Conservation (phyloP, 2,888 invertebrate genomes). For the Ophioninae sp. region DNA sequence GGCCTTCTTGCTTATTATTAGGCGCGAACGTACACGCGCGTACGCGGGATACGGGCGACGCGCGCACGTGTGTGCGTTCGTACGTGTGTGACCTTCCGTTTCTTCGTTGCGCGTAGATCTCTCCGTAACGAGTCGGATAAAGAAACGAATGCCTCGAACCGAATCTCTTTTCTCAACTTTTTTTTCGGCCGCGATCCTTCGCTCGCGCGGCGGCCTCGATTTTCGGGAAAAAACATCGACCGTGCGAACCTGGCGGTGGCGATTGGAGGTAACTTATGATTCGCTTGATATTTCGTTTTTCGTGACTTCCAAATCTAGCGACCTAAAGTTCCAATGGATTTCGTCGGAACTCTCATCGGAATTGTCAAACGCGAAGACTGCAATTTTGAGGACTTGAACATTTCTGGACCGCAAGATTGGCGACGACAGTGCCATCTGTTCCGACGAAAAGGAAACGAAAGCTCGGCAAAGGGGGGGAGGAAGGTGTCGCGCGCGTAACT, state of each 20-base stretch:
- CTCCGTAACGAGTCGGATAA: constrained; percentile 34
- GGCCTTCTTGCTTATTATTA: constrained; percentile 61
- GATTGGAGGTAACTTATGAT: background rate
- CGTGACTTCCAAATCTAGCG: too few species aligned
- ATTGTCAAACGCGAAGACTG: too few species aligned
- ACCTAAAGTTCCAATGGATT: too few species aligned
- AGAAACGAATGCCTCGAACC: constrained; percentile 15
- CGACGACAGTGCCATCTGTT: constrained; percentile 18
- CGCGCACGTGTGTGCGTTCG: background rate
- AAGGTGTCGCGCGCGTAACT: background rate
- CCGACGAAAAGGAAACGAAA: background rate
- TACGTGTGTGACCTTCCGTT: constrained; percentile 52
- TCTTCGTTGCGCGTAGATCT: constrained; percentile 38
- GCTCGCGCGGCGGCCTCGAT: background rate
- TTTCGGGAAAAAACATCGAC: background rate
- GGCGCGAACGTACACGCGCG: constrained; percentile 17
- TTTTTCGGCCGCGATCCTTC: background rate
- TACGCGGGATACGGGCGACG: constrained; percentile 8
- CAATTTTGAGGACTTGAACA: too few species aligned
- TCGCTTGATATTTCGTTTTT: background rate
- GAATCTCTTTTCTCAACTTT: constrained; percentile 1
- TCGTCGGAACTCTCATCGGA: too few species aligned
- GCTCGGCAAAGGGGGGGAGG: background rate
- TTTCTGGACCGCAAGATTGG: background rate
- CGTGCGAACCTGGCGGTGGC: constrained; percentile 17